Percentiles rank a stretch among this genome's conserved stretches.
Evolutionary conservation across 92 coral and sea anemone species (phyloP).

Genomic region (Bergia puertoricense): DNA sequence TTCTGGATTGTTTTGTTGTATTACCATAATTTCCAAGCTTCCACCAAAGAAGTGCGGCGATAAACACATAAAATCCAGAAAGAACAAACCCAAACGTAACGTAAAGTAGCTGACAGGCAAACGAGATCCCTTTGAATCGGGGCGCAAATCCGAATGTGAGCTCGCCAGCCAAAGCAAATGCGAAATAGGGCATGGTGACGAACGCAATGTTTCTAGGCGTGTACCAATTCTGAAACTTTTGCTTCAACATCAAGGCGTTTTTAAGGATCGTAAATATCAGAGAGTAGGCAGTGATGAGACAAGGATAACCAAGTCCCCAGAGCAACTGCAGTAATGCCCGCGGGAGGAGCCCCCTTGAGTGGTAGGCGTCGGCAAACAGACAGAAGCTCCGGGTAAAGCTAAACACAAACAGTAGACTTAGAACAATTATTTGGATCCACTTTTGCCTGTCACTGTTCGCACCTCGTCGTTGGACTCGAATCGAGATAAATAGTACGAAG

Average conservation of each 20-base stretch:
- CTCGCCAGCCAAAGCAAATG: conserved; percentile 70
- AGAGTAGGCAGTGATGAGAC: conserved; percentile 69
- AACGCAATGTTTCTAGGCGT: conserved; percentile 68
- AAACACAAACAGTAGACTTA: conserved; percentile 52
- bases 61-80: conserved; percentile 55
- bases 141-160: conserved; percentile 63
- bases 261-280: conserved; percentile 74
- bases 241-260: conserved; percentile 72
- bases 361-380: conserved; percentile 68
- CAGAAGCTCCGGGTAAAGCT: conserved; percentile 57
- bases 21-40: conserved; percentile 40
- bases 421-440: conserved; percentile 63
- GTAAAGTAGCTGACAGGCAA: conserved; percentile 72
- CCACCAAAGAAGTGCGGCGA: conserved; percentile 65
- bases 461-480: conserved; percentile 38
- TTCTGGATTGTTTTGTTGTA: not conserved
- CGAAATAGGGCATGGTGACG: conserved; percentile 71
- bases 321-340: conserved; percentile 51
- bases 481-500: conserved; percentile 37
- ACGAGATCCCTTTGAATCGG: conserved; percentile 50
- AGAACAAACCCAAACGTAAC: conserved; percentile 54
- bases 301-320: conserved; percentile 85
- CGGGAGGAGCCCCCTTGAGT: conserved; percentile 58
- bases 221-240: conserved; percentile 76
- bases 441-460: conserved; percentile 38